Evolutionary conservation across 1,140 invertebrate species (phyloP), one percentile per base, ranked within the genome.

Genomic region (Tetragnatha versicolor): DNA sequence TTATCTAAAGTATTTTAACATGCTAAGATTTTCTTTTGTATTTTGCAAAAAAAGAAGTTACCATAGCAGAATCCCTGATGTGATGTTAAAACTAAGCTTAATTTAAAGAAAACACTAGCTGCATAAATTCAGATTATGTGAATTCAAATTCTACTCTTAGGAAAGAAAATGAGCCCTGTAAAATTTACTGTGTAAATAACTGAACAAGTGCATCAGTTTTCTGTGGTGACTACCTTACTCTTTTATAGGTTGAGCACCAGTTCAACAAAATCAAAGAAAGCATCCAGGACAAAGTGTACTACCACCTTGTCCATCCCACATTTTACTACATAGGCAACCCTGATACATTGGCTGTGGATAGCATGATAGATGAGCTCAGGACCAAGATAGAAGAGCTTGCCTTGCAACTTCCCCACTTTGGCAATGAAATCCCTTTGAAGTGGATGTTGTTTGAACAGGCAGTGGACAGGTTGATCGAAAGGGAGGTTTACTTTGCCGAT

Each of bases 371-470:
- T 12, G 63, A 81, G 17, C 73, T 87, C 25, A 80, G 83, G 68
- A 66, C 79, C 14, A 80, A 85, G 27, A 83, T 87, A 20, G 83
- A 86, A 79, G 78, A 82, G 27, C 80, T 85, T 14, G 84, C 84
- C 12, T 77, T 84, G 42, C 75, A 82, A n/a, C 83, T 86, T 72
- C 81, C 84, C 1, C 85, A 87, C 61, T 85, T 87, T 77, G 86
- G 85, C n/a, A 85, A 85, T 79, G 85, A 85, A 72, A 84, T 87
- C 51, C 87, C 87, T 3, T 79, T 85, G 5, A 82, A 83, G 78
- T 88, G 87, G 87, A 81, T 88, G 39, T 80, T 83, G 37, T 87
- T 87, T 84, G 86, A 86, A 80, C 83, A 85, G 53, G 83, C 85
- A 31, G 79, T 88, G 2, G 82, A 82, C 5, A 81, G 84, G 65